These are phyloP conservation scores for Cyanoramphus novaezelandiae DNA, from an alignment of 2,113 vertebrate species.

Conservation along the genomic window DNA sequence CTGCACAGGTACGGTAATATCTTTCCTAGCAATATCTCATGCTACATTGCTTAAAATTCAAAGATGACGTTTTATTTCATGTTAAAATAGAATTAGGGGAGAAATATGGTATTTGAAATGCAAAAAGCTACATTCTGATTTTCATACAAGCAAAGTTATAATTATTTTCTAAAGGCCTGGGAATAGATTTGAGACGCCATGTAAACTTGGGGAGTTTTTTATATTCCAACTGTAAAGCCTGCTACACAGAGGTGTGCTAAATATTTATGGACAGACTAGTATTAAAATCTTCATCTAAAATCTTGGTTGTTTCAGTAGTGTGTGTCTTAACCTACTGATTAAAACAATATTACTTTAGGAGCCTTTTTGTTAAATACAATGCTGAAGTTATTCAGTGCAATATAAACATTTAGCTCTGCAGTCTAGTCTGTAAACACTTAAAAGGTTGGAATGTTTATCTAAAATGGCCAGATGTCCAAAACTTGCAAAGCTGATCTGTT, in stretches of 20 bases:
- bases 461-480: constrained; percentile 3
- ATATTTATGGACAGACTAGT: background rate
- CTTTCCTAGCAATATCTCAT: background rate
- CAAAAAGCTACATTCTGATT: background rate
- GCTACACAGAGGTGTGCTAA: background rate
- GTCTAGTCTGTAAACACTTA: constrained; percentile 55
- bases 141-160: background rate
- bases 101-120: background rate
- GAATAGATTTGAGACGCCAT: background rate
- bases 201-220: background rate
- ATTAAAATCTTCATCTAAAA: background rate
- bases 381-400: constrained; percentile 26
- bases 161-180: background rate
- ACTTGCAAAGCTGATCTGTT: constrained; percentile 30
- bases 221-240: background rate
- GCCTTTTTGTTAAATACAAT: constrained; percentile 13
- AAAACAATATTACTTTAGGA: constrained; percentile 48
- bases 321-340: constrained; percentile 35
- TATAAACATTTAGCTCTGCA: constrained; percentile 41
- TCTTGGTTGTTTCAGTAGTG: background rate
- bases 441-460: constrained; percentile 50
- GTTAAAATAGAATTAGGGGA: background rate
- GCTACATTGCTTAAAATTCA: background rate
- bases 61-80: background rate
- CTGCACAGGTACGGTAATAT: background rate